Evolutionary conservation across 2,888 invertebrate species (phyloP).

Genomic region (Euphydryas editha): DNA sequence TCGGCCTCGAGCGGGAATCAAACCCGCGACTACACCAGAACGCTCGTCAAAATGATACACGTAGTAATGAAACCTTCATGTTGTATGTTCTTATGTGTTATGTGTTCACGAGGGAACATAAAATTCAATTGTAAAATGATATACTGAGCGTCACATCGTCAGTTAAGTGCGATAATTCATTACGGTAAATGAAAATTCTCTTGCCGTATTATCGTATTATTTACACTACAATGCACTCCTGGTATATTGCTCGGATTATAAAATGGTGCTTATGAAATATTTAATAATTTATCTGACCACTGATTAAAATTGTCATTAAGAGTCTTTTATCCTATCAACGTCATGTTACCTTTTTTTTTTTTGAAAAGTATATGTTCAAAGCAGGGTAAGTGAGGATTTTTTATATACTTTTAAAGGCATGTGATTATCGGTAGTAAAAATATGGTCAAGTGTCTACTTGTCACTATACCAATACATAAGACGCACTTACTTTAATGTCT

Average conservation of each 20-base stretch:
- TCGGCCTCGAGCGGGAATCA: no score
- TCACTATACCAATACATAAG: no score
- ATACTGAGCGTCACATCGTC: conserved; percentile 23
- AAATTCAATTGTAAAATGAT: conserved; percentile 18
- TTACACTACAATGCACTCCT: conserved; percentile 27
- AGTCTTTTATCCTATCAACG: conserved; percentile 7
- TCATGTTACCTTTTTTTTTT: background rate
- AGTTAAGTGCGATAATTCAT: conserved; percentile 34
- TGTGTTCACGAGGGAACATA: conserved; percentile 16
- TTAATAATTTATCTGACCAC: conserved; percentile 7
- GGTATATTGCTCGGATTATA: conserved; percentile 17
- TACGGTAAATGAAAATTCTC: conserved; percentile 30
- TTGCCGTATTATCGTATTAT: conserved; percentile 28
- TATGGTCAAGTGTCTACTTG: no score
- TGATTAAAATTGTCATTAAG: conserved; percentile 3
- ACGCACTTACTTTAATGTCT: no score
- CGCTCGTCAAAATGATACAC: no score
- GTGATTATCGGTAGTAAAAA: background rate
- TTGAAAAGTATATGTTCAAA: background rate
- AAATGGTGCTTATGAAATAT: conserved; percentile 12
- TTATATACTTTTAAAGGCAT: background rate
- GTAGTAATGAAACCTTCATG: background rate
- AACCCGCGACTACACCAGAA: no score
- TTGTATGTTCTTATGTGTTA: background rate
- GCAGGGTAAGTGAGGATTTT: background rate